Evolutionary conservation across 2,113 vertebrate species (phyloP).

Genomic region (Prietella phreatophila): DNA sequence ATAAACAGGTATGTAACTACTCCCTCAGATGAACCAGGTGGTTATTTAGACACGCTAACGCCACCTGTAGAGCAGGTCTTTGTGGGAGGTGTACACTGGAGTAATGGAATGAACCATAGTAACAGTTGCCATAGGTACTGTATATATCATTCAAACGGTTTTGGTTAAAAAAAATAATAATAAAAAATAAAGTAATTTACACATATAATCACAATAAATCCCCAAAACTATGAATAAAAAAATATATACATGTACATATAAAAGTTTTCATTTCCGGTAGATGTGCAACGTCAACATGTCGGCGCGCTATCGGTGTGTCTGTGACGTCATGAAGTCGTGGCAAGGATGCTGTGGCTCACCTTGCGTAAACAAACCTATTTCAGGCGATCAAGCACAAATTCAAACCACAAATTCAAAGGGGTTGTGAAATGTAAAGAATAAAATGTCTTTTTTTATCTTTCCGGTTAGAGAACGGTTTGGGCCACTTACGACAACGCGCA

Average conservation of each 20-base stretch:
- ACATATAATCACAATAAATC: neutral
- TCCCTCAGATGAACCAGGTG: neutral
- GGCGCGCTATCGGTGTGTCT: neutral
- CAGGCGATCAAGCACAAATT: neutral
- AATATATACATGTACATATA: neutral
- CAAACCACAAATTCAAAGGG: neutral
- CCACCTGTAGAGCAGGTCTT: neutral
- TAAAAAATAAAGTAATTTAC: neutral
- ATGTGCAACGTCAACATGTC: neutral
- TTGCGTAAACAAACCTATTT: slow-evolving; percentile 41
- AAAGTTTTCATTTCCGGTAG: neutral
- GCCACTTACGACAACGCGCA: neutral
- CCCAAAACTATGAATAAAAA: neutral
- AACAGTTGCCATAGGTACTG: neutral
- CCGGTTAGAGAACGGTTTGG: neutral
- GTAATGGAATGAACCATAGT: neutral
- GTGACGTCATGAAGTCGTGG: slow-evolving; percentile 32
- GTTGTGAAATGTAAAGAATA: neutral
- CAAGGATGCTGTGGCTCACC: slow-evolving; percentile 27
- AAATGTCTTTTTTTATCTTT: neutral
- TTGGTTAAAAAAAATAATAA: neutral
- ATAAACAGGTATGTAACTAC: neutral
- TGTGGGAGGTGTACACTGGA: neutral
- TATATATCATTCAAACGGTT: neutral
- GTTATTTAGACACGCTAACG: neutral